A percentile compares a stretch with the other conserved stretches of the same genome.
phyloP scores from a whole-genome alignment of 1,140 invertebrate genomes.

The Macrosteles quadrilineatus region DNA sequence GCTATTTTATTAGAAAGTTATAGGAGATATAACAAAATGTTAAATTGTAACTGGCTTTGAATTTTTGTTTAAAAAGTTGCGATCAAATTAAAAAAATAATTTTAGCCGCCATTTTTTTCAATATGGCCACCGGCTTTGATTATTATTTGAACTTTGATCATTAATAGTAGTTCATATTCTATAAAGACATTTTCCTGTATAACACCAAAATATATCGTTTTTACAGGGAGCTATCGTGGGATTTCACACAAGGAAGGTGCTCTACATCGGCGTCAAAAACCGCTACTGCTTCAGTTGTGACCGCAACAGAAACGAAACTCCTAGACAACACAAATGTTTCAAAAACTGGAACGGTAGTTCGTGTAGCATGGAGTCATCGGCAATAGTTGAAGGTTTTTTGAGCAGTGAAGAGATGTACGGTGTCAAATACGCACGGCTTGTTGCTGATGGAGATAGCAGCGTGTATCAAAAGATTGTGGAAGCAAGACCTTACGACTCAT shows the following conservation, averaged over 20 bases:
- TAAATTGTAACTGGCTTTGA: no score
- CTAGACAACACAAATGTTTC: slow-evolving; percentile 39
- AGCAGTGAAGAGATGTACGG: slow-evolving; percentile 43
- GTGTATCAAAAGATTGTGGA: slow-evolving; percentile 41
- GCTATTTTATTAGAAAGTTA: no score
- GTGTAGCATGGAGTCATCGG: slow-evolving; percentile 51
- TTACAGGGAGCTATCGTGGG: slow-evolving; percentile 44
- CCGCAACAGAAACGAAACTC: slow-evolving; percentile 41
- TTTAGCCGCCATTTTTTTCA: no score
- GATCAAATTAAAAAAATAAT: no score
- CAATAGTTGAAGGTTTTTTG: slow-evolving; percentile 50
- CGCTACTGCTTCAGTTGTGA: slow-evolving; percentile 48
- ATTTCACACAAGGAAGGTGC: slow-evolving; percentile 44
- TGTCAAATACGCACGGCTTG: slow-evolving; percentile 44
- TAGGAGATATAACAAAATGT: no score
- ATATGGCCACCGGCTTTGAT: no score
- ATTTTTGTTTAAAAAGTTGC: no score
- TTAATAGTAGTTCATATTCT: no score
- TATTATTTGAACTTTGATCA: no score
- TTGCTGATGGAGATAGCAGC: slow-evolving; percentile 47
- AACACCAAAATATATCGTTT: no score
- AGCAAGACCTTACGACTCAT: slow-evolving; percentile 36
- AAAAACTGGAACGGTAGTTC: slow-evolving; percentile 48
- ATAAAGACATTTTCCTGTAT: no score
- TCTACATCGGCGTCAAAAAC: slow-evolving; percentile 48